Percentiles rank a stretch among this genome's conserved stretches.
phyloP scores from a whole-genome alignment of 2,888 invertebrate genomes.

The Cephus spinipes region DNA sequence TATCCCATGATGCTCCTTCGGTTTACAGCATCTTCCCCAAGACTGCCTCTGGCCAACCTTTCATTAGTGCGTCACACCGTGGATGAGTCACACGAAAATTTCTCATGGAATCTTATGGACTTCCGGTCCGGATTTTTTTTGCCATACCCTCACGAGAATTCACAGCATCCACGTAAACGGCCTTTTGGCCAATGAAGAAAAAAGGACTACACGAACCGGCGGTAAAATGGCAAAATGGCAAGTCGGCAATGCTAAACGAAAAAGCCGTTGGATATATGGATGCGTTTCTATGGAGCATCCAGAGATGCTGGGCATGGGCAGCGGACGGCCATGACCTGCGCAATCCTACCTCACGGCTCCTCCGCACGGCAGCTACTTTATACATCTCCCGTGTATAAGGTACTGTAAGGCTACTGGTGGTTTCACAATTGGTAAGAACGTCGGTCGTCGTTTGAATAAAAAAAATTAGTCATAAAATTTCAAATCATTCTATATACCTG shows the following conservation, averaged over 20 bases:
- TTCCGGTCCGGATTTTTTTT: background rate
- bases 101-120: background rate
- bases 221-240: background rate
- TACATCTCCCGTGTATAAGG: background rate
- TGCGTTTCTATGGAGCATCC: background rate
- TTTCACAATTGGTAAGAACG: background rate
- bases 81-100: background rate
- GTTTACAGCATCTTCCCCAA: background rate
- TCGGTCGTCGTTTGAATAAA: background rate
- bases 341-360: constrained; percentile 16
- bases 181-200: background rate
- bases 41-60: background rate
- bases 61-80: background rate
- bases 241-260: background rate
- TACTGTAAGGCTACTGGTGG: background rate
- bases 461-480: background rate
- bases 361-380: constrained; percentile 14
- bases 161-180: background rate
- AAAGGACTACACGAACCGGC: background rate
- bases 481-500: background rate
- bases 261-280: background rate
- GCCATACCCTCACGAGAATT: no score
- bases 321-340: constrained; percentile 46
- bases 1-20: background rate
- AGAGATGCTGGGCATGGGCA: constrained; percentile 19